Conservation (phyloP, 2,113 vertebrate genomes). For the Macquaria australasica region DNA sequence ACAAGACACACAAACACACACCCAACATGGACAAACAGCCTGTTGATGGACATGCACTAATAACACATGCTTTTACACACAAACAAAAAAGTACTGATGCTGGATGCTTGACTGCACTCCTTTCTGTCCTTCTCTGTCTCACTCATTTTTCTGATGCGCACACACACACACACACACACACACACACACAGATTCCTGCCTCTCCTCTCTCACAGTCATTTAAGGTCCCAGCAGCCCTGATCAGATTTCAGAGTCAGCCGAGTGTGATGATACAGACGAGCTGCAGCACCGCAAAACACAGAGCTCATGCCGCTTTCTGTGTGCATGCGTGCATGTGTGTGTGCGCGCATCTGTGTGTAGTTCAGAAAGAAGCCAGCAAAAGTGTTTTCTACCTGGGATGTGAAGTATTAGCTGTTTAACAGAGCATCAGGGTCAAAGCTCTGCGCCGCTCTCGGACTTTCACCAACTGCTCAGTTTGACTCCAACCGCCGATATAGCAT, state of each 20-base stretch:
- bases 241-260: slow-evolving; percentile 66
- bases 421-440: slow-evolving; percentile 52
- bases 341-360: background rate
- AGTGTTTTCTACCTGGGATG: slow-evolving; percentile 30
- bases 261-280: slow-evolving; percentile 62
- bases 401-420: slow-evolving; percentile 47
- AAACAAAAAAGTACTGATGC: background rate
- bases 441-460: background rate
- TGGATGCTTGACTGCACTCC: slow-evolving; percentile 1
- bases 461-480: slow-evolving; percentile 16
- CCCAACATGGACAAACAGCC: background rate
- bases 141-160: background rate
- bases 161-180: background rate
- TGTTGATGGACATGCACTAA: slow-evolving; percentile 15
- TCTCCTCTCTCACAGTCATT: slow-evolving; percentile 52
- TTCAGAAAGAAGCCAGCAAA: slow-evolving; percentile 9
- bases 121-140: background rate
- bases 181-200: background rate
- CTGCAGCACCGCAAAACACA: slow-evolving; percentile 34
- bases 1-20: background rate
- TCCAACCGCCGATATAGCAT: background rate
- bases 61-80: background rate
- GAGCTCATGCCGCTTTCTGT: background rate
- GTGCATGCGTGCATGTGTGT: background rate
- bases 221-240: slow-evolving; percentile 63